These are phyloP conservation scores for Enoplosus armatus DNA, from an alignment of 2,797 vertebrate species.

Conservation along the genomic window DNA sequence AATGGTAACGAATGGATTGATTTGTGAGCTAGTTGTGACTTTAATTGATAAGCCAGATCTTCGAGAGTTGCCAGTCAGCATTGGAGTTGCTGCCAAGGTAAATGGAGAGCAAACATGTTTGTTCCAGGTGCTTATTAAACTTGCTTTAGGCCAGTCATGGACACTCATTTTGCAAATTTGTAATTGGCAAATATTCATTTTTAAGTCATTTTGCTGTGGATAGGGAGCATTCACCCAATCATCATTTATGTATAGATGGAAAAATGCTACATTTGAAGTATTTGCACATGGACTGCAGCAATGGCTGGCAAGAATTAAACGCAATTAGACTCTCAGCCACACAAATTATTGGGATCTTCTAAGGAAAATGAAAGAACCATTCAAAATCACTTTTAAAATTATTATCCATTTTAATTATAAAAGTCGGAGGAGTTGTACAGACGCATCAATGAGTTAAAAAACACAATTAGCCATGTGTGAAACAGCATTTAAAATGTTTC, in stretches of 20 bases:
- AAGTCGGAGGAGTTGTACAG: slow-evolving; percentile 43
- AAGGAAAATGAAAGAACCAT: neutral
- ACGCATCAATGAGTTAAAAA: slow-evolving; percentile 46
- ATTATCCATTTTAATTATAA: slow-evolving; percentile 59
- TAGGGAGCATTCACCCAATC: neutral
- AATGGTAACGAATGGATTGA: neutral
- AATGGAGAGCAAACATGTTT: neutral
- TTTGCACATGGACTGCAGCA: neutral
- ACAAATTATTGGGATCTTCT: neutral
- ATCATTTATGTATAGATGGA: neutral
- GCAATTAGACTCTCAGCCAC: slow-evolving; percentile 19
- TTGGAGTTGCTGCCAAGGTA: neutral
- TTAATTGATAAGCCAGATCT: neutral
- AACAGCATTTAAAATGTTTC: slow-evolving; percentile 68
- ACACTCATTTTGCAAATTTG: neutral
- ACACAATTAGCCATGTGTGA: slow-evolving; percentile 71
- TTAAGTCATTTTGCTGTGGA: neutral
- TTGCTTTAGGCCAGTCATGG: neutral
- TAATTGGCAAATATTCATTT: slow-evolving; percentile 1
- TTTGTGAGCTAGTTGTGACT: neutral
- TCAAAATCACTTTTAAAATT: slow-evolving; percentile 24
- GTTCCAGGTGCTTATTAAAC: neutral
- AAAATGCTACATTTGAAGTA: neutral
- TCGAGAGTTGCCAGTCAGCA: neutral
- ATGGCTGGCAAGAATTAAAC: slow-evolving; percentile 8